phyloP scores from a whole-genome alignment of 2,888 invertebrate species.

The Aromia moschata region DNA sequence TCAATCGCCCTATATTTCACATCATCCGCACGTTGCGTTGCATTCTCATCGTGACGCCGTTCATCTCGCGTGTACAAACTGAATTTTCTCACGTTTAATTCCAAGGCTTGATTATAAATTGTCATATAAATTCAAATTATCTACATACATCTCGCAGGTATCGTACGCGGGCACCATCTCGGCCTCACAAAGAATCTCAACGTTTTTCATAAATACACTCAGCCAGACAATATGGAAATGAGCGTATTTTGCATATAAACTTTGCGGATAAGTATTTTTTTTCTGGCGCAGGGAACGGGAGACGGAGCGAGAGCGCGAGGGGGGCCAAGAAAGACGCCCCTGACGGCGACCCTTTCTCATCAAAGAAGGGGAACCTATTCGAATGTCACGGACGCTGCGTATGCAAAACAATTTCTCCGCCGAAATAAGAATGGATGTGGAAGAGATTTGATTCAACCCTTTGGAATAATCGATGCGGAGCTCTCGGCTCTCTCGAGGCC shows the following conservation, averaged over 20 bases:
- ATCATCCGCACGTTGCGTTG: too few species aligned
- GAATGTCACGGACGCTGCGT: conserved; percentile 34
- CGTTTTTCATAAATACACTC: conserved; percentile 14
- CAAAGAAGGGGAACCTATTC: conserved; percentile 39
- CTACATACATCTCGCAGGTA: conserved; percentile 4
- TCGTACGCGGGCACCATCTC: not conserved
- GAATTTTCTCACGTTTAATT: too few species aligned
- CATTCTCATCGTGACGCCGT: too few species aligned
- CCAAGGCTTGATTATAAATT: too few species aligned
- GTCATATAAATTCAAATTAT: conserved; percentile 6
- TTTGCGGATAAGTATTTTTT: conserved; percentile 34
- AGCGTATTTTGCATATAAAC: conserved; percentile 37
- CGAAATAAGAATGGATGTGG: conserved; percentile 19
- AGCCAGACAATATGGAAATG: conserved; percentile 33
- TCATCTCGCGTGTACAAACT: too few species aligned
- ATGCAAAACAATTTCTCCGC: conserved; percentile 36
- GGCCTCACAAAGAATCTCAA: conserved; percentile 1
- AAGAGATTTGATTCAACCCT: conserved; percentile 31
- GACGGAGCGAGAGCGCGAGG: conserved; percentile 20
- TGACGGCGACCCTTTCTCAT: conserved; percentile 35
- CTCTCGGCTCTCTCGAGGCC: too few species aligned
- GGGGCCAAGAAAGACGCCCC: conserved; percentile 36
- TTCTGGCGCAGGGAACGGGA: conserved; percentile 26
- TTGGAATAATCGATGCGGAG: conserved; percentile 27
- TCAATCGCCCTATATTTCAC: too few species aligned